A percentile compares a stretch with the other conserved stretches of the same genome.
Evolutionary conservation across 2,797 vertebrate species (phyloP).

Genomic region (Garrulus glandarius): DNA sequence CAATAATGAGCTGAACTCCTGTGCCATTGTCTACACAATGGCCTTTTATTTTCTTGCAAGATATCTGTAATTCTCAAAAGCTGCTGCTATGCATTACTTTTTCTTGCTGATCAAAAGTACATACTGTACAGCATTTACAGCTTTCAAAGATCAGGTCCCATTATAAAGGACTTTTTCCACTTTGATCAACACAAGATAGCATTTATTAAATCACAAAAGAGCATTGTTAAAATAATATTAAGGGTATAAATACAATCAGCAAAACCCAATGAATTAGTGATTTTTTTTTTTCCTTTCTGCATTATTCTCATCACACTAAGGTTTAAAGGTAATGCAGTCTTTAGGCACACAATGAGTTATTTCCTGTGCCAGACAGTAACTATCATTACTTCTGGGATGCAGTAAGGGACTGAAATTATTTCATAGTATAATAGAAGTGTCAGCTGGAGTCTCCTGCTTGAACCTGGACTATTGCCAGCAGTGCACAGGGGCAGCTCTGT

Average conservation of each 20-base stretch:
- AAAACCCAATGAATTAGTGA: not conserved
- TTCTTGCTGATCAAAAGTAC: slow-evolving; percentile 18
- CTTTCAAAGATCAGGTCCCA: not conserved
- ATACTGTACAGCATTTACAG: not conserved
- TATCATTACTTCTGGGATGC: not conserved
- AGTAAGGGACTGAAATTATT: not conserved
- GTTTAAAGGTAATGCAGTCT: not conserved
- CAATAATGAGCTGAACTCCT: slow-evolving; percentile 32
- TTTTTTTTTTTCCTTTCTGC: not conserved
- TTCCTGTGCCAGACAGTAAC: not conserved
- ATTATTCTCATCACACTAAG: not conserved
- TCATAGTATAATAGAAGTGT: not conserved
- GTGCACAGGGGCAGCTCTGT: not conserved
- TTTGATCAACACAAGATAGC: not conserved
- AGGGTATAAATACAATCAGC: not conserved
- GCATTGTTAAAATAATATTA: not conserved
- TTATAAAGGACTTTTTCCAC: not conserved
- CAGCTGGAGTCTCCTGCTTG: not conserved
- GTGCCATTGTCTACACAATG: not conserved
- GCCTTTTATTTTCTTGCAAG: slow-evolving; percentile 43
- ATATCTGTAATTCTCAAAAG: slow-evolving; percentile 21
- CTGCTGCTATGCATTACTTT: not conserved
- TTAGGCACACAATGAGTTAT: not conserved
- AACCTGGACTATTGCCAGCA: not conserved
- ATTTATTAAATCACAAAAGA: slow-evolving; percentile 1